Evolutionary conservation across 2,888 invertebrate species (phyloP), one percentile per base, ranked within the genome.

Genomic region (Lathronympha strigana): DNA sequence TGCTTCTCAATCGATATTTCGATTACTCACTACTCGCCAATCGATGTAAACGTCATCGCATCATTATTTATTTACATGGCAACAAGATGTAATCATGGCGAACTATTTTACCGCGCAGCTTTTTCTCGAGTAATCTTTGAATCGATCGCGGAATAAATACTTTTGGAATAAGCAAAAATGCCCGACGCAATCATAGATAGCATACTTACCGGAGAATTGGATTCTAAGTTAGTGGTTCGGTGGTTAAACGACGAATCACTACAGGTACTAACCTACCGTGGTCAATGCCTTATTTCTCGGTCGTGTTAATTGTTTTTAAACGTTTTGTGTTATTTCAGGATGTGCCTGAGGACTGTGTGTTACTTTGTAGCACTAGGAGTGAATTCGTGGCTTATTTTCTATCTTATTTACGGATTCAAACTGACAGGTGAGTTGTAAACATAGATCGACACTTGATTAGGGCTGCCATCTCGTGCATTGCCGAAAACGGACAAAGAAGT

Each of bases 321-420:
- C 61, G 60, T 63, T 62, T 69, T 33, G 73, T 68, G 66, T 43
- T 50, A 21, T 85, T 89, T 75, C 78, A 92, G 92, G 86, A 84
- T 40, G 80, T 79, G 11, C 79, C 83, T 47, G 88, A 88, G 17
- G 88, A 89, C 68, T 86, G 84, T 74, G 78, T 84, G 67, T 76
- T 87, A 67, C 76, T 81, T 55, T 85, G 88, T 73, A 90, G 87
- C 69, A 86, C 82, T 68, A 84, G 79, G 69, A 86, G 78, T 61
- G 94, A 94, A 69, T 94, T 94, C 79, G 93, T 93, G 33, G 83
- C 92, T n/a, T 93, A 90, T 77, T 94, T 93, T 77, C 77, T 94
- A 67, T 90, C 93, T 23, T 93, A 90, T 76, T 75, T 94, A 68
- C 86, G 93, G 53, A 90, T 82, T 71, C 93, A 93, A 75, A 93